These are phyloP conservation scores for Daubentonia madagascariensis DNA, from an alignment of 2,113 vertebrate species.

Conservation along the genomic window DNA sequence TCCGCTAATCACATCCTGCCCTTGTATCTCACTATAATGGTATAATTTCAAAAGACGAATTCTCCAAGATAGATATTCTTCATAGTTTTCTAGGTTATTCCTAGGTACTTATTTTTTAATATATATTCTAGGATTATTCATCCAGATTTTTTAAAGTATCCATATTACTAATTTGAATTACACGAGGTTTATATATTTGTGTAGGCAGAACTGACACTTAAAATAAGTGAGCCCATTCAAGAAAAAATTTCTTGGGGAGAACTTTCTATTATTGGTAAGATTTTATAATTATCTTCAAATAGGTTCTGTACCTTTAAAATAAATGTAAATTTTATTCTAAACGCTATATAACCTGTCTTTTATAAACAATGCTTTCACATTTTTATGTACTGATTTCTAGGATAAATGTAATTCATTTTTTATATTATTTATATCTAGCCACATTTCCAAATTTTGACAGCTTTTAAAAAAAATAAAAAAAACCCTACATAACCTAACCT, in stretches of 20 bases:
- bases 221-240: not conserved
- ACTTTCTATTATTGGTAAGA: not conserved
- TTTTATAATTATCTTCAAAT: slow-evolving; percentile 26
- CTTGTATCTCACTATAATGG: not conserved
- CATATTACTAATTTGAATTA: not conserved
- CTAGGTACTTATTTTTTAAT: not conserved
- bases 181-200: not conserved
- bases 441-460: not conserved
- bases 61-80: not conserved
- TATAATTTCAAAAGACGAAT: not conserved
- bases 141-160: not conserved
- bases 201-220: not conserved
- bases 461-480: not conserved
- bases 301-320: not conserved
- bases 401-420: not conserved
- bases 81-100: slow-evolving; percentile 15
- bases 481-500: not conserved
- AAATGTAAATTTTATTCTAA: not conserved
- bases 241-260: not conserved
- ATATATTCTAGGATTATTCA: not conserved
- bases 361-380: not conserved
- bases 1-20: not conserved
- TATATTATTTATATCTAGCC: not conserved
- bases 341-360: not conserved
- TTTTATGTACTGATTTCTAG: slow-evolving; percentile 7